Evolutionary conservation across 2,888 invertebrate genomes (phyloP).

Genomic region (Andrena minutula): DNA sequence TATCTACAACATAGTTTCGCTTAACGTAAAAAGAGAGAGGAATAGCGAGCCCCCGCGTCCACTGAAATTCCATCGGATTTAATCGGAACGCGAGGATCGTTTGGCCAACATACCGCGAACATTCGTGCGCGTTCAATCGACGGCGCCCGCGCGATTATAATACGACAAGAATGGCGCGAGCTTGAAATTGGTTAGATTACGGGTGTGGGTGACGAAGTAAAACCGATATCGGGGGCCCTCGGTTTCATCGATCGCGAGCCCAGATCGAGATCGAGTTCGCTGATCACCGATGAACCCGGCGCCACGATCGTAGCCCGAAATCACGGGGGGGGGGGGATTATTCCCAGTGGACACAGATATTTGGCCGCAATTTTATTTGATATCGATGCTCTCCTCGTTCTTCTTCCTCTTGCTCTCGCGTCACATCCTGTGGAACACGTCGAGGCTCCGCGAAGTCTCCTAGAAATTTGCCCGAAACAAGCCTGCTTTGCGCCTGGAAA

Average conservation of each 20-base stretch:
- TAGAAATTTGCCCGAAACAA: neutral
- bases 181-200: no score
- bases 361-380: slow-evolving; percentile 10
- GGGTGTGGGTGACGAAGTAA: no score
- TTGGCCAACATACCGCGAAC: no score
- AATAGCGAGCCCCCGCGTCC: slow-evolving; percentile 2
- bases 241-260: no score
- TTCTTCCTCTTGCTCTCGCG: neutral
- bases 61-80: slow-evolving; percentile 5
- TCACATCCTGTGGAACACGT: neutral
- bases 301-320: slow-evolving; percentile 10
- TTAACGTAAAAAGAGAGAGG: slow-evolving; percentile 26
- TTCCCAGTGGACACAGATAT: neutral
- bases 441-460: slow-evolving; percentile 7
- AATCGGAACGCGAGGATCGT: neutral
- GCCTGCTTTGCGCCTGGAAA: slow-evolving; percentile 8
- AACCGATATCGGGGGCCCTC: no score
- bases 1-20: slow-evolving; percentile 23
- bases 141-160: no score
- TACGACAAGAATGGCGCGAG: slow-evolving; percentile 10
- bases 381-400: neutral
- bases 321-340: neutral
- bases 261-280: slow-evolving; percentile 14
- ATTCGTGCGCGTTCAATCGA: no score
- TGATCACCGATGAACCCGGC: slow-evolving; percentile 1